Percentiles rank a stretch among this genome's conserved stretches.
phyloP scores from a whole-genome alignment of 2,113 vertebrate genomes.

The Cheirogaleus medius region DNA sequence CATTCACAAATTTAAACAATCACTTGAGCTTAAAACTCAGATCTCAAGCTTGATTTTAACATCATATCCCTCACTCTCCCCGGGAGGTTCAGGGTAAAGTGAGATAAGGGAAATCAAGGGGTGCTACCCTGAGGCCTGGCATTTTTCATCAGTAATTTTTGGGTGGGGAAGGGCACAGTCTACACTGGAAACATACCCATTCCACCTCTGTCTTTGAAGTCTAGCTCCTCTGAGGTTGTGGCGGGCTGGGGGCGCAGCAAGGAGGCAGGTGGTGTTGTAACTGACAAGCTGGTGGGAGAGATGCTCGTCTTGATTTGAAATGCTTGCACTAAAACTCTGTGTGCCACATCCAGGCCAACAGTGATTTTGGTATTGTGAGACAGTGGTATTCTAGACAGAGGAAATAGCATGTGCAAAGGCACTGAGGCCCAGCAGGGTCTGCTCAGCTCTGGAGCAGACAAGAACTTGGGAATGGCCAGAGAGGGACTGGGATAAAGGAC shows the following conservation, averaged over 20 bases:
- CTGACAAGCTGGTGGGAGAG: neutral
- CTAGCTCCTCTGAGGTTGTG: rapidly evolving
- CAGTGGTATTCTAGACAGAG: neutral
- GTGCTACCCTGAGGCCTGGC: rapidly evolving
- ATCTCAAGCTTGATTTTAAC: neutral
- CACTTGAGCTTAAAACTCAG: neutral
- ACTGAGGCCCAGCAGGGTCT: neutral
- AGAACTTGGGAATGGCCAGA: neutral
- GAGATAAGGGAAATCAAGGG: neutral
- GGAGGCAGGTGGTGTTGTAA: neutral
- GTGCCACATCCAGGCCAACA: neutral
- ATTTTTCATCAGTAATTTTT: neutral
- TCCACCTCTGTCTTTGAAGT: neutral
- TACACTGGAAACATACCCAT: neutral
- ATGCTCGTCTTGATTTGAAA: neutral
- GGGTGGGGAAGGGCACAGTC: neutral
- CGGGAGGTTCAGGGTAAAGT: neutral
- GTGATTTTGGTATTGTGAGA: neutral
- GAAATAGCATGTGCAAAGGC: neutral
- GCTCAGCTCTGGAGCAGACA: neutral
- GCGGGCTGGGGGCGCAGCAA: neutral
- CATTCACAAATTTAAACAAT: neutral
- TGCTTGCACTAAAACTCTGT: neutral
- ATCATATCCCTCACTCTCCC: neutral
- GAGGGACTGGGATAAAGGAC: neutral